These are phyloP conservation scores for Cyanoramphus novaezelandiae DNA, from an alignment of 2,113 vertebrate species.

Conservation along the genomic window DNA sequence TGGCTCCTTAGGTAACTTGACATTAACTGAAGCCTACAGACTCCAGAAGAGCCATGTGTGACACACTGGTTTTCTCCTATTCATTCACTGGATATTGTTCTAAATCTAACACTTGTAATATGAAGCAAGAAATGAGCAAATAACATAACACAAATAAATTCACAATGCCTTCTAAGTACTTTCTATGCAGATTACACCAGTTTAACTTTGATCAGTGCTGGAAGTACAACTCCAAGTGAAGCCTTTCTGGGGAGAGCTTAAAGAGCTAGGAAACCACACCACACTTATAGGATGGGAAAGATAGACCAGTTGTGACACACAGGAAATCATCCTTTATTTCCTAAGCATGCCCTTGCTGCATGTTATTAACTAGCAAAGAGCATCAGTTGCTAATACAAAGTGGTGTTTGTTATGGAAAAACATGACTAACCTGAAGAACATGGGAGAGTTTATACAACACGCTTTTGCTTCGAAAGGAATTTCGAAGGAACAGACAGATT, in stretches of 20 bases:
- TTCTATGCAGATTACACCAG: background rate
- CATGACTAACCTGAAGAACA: background rate
- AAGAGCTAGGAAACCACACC: background rate
- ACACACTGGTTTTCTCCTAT: background rate
- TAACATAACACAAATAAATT: background rate
- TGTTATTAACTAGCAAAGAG: background rate
- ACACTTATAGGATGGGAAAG: background rate
- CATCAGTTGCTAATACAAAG: background rate
- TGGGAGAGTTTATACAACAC: background rate
- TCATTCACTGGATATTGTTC: background rate
- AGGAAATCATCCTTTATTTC: background rate
- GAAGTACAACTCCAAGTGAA: background rate
- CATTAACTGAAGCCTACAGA: background rate
- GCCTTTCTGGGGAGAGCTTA: background rate
- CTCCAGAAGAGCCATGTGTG: background rate
- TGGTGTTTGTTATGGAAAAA: background rate
- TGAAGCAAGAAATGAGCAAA: background rate
- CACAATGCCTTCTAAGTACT: background rate
- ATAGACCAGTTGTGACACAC: background rate
- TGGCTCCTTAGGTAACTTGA: background rate
- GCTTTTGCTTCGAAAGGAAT: background rate
- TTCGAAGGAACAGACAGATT: background rate
- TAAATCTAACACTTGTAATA: background rate
- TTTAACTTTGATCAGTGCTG: background rate
- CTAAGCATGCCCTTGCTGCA: background rate